Percentiles rank a stretch among this genome's conserved stretches.
Evolutionary conservation across 2,888 invertebrate genomes (phyloP).

Genomic region (Magallana nippona): DNA sequence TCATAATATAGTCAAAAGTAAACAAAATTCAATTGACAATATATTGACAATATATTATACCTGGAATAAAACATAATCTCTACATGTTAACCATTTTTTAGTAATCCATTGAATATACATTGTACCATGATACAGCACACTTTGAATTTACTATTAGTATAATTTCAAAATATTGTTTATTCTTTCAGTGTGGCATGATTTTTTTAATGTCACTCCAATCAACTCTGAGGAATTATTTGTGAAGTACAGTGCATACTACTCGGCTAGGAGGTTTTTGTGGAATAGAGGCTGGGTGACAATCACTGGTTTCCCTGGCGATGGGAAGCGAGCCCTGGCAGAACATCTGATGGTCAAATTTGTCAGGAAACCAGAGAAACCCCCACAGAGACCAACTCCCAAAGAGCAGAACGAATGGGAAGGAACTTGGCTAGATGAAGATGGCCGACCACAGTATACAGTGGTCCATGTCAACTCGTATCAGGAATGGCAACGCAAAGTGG

Average conservation of each 20-base stretch:
- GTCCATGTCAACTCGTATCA: conserved; percentile 52
- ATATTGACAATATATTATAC: no score
- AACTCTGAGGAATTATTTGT: conserved; percentile 48
- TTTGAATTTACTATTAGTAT: not conserved
- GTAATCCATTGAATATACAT: no score
- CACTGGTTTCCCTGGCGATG: conserved; percentile 57
- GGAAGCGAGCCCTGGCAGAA: conserved; percentile 55
- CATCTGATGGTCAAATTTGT: conserved; percentile 52
- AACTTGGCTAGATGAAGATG: conserved; percentile 44
- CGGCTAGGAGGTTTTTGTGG: conserved; percentile 52
- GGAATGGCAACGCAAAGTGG: conserved; percentile 55
- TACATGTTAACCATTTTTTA: no score
- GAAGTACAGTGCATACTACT: conserved; percentile 45
- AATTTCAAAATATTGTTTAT: not conserved
- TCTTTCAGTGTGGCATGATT: conserved; percentile 57
- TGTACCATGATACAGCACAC: no score
- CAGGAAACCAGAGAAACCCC: conserved; percentile 41
- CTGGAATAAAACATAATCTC: no score
- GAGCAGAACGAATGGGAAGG: not conserved
- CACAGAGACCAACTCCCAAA: not conserved
- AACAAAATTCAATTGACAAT: no score
- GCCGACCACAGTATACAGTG: conserved; percentile 48
- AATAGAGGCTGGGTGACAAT: conserved; percentile 55
- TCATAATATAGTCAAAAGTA: no score
- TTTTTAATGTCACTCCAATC: conserved; percentile 47